Evolutionary conservation across 2,888 invertebrate genomes (phyloP), one percentile per base, ranked within the genome.

Genomic region (Adineta ricciae): DNA sequence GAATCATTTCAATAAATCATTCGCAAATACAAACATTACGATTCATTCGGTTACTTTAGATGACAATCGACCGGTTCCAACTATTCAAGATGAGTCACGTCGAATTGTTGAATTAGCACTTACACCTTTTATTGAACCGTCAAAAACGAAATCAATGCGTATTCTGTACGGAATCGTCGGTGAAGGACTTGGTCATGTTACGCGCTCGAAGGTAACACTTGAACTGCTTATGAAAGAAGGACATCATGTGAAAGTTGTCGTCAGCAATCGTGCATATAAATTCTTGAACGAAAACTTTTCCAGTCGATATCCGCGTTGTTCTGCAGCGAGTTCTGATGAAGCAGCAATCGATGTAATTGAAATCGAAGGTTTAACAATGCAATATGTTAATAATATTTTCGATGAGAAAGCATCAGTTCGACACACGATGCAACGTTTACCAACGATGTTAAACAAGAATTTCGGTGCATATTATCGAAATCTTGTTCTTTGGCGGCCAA

Each of bases 341-440:
- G 78, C 78, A 78, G 78, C 78, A 8, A 78, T 78, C 2, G 78
- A 78, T 78, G 41, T 78, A 78, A n/a, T 78, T 5, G 78, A 78
- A 78, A 78, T 78, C 24, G 41, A 78, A 78, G 78, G 78, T 78
- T 78, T 78, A 41, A 78, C 41, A 41, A 78, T 78, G 78, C 41
- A 78, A 38, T 78, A 41, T 78, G n/a, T 78, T 9, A n/a, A 78
- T n/a, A 78, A 78, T 41, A 41, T 78, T 9, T 78, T 78, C n/a
- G 78, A 78, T 41, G 78, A 78, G 14, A 78, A 78, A 78, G 78
- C 78, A 24, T 78, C 78, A 5, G 78, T 78, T 36, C 11, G 38
- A 78, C 78, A 78, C 14, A 78, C 78, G 2, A 78, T 78, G 78
- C 24, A 78, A 41, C 78, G 78, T 14, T n/a, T 78, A n/a, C 78